Percentiles rank a stretch among this genome's conserved stretches.
phyloP scores from a whole-genome alignment of 2,797 vertebrate species.

The Acanthurus tractus region DNA sequence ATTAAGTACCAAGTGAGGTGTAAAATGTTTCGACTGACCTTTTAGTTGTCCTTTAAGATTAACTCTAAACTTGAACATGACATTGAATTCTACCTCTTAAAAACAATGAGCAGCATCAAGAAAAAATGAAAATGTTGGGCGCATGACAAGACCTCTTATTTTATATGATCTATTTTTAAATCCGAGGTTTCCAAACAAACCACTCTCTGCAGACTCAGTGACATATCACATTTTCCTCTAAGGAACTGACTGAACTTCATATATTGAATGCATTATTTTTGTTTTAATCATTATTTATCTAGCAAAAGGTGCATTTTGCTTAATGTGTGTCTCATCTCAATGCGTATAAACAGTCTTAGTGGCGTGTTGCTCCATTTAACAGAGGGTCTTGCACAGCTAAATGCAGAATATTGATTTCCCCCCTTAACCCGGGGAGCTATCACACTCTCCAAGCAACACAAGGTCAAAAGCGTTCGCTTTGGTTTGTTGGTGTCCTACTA shows the following conservation, averaged over 20 bases:
- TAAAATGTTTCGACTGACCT: constrained; percentile 60
- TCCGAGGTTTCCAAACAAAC: constrained; percentile 22
- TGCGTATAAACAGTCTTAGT: constrained; percentile 29
- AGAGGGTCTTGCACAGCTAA: constrained; percentile 68
- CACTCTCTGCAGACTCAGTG: background rate
- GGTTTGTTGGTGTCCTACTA: constrained; percentile 44
- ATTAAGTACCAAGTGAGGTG: constrained; percentile 49
- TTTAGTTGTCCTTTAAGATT: constrained; percentile 38
- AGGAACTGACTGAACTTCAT: constrained; percentile 13
- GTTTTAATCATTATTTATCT: constrained; percentile 36
- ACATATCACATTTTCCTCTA: background rate
- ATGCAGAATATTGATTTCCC: constrained; percentile 82
- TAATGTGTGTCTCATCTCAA: constrained; percentile 24
- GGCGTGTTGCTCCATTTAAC: constrained; percentile 57
- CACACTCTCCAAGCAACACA: constrained; percentile 65
- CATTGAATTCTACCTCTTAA: background rate
- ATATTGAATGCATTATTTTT: constrained; percentile 23
- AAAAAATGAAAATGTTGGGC: background rate
- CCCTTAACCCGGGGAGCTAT: constrained; percentile 69
- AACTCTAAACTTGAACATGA: background rate
- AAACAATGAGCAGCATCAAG: background rate
- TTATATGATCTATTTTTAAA: background rate
- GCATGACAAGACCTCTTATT: background rate
- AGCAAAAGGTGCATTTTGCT: constrained; percentile 24
- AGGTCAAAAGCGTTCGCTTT: constrained; percentile 75